These are phyloP conservation scores for Hippocampus zosterae DNA, from an alignment of 2,113 vertebrate species.

Conservation along the genomic window DNA sequence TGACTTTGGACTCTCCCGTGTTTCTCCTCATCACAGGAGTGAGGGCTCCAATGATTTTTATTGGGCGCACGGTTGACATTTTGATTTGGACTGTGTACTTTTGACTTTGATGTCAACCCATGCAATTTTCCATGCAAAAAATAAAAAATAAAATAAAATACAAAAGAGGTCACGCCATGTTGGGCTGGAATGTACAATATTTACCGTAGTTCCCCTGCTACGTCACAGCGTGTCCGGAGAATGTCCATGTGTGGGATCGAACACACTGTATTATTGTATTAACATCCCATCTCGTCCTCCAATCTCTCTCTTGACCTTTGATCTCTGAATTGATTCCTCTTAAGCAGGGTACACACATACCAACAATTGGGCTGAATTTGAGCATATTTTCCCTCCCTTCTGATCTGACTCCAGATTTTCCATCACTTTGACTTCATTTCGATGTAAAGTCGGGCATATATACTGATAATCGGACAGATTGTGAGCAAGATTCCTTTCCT, in stretches of 20 bases:
- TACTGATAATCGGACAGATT: too few species aligned
- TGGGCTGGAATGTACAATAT: slow-evolving; percentile 54
- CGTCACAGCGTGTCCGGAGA: slow-evolving; percentile 27
- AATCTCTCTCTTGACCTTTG: slow-evolving; percentile 37
- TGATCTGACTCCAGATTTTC: background rate
- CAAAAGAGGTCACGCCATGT: slow-evolving; percentile 45
- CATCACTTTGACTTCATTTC: too few species aligned
- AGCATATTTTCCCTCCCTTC: background rate
- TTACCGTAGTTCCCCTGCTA: slow-evolving; percentile 45
- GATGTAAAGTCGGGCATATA: too few species aligned
- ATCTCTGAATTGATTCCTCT: slow-evolving; percentile 28
- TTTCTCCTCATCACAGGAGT: slow-evolving; percentile 75
- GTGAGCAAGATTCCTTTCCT: too few species aligned
- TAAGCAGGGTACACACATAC: background rate
- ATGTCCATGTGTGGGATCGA: slow-evolving; percentile 34
- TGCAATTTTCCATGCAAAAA: slow-evolving; percentile 55
- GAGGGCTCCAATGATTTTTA: slow-evolving; percentile 73
- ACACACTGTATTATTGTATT: slow-evolving; percentile 24
- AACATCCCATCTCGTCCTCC: slow-evolving; percentile 29
- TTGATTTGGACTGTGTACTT: slow-evolving; percentile 62
- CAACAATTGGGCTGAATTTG: background rate
- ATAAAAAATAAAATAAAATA: background rate
- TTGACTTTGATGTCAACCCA: slow-evolving; percentile 72
- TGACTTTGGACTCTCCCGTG: slow-evolving; percentile 76
- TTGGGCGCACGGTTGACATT: slow-evolving; percentile 68